A percentile compares a stretch with the other conserved stretches of the same genome.
These are phyloP conservation scores for Melopsittacus undulatus DNA, from an alignment of 2,797 vertebrate species.

Conservation along the genomic window DNA sequence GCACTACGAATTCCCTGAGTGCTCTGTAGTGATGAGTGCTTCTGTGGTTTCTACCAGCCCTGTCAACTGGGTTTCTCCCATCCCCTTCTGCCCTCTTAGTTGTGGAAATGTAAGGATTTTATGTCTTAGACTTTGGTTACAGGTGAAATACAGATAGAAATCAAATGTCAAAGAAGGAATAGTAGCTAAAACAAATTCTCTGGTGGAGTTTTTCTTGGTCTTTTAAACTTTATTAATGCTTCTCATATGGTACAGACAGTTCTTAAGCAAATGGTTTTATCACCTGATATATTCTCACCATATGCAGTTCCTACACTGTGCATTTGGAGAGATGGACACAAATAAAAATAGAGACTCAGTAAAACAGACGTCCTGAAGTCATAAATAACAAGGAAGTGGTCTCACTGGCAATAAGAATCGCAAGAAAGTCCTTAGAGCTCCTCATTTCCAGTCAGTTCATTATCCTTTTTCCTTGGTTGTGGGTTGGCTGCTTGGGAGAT, in stretches of 20 bases:
- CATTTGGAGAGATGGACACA: slow-evolving; percentile 15
- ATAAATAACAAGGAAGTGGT: slow-evolving; percentile 42
- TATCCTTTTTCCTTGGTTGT: slow-evolving; percentile 13
- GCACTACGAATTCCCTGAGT: background rate
- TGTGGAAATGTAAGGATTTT: background rate
- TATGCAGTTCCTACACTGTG: slow-evolving; percentile 7
- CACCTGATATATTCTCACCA: slow-evolving; percentile 27
- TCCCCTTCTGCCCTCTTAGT: background rate
- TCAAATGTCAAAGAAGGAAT: background rate
- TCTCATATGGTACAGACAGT: slow-evolving; percentile 6
- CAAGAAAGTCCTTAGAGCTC: slow-evolving; percentile 19
- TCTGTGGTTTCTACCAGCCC: background rate
- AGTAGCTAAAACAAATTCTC: background rate
- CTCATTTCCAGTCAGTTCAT: slow-evolving; percentile 38
- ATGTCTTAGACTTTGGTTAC: background rate
- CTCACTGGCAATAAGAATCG: slow-evolving; percentile 24
- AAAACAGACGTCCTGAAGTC: slow-evolving; percentile 43
- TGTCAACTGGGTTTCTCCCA: background rate
- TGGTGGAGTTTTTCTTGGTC: background rate
- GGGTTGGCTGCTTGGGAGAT: slow-evolving; percentile 37
- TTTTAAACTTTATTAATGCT: background rate
- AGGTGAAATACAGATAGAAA: background rate
- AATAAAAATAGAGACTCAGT: slow-evolving; percentile 25
- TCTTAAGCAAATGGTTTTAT: slow-evolving; percentile 28
- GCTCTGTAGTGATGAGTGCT: background rate